These are phyloP conservation scores for Quadroppia sp. DNA, from an alignment of 2,888 invertebrate genomes.

Conservation along the genomic window DNA sequence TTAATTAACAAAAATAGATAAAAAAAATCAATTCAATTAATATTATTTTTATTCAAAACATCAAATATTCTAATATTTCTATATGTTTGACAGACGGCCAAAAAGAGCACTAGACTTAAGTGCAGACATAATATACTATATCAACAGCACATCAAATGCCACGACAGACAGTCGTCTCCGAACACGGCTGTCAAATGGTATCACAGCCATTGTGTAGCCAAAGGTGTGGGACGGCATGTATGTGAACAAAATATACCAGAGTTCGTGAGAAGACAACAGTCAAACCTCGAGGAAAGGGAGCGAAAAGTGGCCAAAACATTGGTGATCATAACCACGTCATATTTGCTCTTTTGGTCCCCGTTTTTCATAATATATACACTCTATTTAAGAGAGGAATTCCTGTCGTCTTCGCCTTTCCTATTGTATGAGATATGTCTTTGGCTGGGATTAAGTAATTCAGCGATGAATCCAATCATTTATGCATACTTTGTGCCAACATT, in stretches of 20 bases:
- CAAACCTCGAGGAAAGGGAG: neutral
- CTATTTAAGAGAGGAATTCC: neutral
- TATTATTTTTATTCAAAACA: no score
- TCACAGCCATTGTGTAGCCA: neutral
- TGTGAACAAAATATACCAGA: neutral
- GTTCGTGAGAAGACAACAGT: neutral
- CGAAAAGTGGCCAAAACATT: slow-evolving; percentile 7
- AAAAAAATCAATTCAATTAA: no score
- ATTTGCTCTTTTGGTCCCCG: slow-evolving; percentile 22
- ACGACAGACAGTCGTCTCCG: neutral
- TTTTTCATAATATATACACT: neutral
- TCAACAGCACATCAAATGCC: neutral
- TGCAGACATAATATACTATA: slow-evolving; percentile 2
- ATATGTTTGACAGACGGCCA: neutral
- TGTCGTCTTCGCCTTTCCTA: neutral
- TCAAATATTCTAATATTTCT: no score
- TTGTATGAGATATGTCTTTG: neutral
- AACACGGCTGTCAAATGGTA: neutral
- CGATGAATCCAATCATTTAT: slow-evolving; percentile 26
- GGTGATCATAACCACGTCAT: neutral
- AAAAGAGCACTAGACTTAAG: neutral
- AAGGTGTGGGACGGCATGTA: neutral
- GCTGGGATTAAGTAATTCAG: slow-evolving; percentile 1
- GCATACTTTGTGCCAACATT: slow-evolving; percentile 31
- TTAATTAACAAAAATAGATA: no score